A percentile compares a stretch with the other conserved stretches of the same genome.
These are phyloP conservation scores for Dromas ardeola DNA, from an alignment of 2,113 vertebrate species.

Conservation along the genomic window DNA sequence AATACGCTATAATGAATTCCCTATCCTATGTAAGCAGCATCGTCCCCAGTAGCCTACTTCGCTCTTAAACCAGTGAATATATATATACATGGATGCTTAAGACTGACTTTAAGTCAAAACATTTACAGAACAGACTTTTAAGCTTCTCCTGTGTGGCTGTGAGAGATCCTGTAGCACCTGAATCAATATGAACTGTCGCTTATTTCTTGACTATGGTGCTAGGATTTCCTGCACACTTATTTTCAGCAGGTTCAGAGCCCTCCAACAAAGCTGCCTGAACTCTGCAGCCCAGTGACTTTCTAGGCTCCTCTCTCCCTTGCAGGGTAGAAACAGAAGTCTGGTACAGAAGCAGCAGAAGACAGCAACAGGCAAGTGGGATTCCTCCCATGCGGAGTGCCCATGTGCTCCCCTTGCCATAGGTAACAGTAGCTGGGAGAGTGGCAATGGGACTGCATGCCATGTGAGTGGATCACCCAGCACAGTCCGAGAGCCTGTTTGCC, in stretches of 20 bases:
- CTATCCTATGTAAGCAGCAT: background rate
- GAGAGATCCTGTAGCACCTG: background rate
- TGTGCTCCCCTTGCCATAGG: background rate
- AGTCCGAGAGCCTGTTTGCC: accelerated
- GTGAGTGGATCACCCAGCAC: background rate
- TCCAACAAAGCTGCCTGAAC: background rate
- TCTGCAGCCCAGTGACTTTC: background rate
- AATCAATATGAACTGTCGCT: background rate
- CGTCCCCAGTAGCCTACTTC: background rate
- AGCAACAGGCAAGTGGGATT: background rate
- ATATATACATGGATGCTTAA: background rate
- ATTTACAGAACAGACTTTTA: background rate
- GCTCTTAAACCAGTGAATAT: background rate
- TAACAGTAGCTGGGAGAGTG: background rate
- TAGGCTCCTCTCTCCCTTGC: background rate
- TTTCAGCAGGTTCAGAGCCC: background rate
- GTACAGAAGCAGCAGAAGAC: background rate
- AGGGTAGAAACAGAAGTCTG: background rate
- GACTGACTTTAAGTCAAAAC: background rate
- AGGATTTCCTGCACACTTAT: accelerated
- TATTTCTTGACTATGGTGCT: background rate
- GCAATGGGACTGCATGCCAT: background rate
- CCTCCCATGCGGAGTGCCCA: accelerated
- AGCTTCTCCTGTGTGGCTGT: background rate
- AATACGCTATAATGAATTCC: background rate